Conservation (phyloP, 2,888 invertebrate species). For the Nephrocerus scutellatus region DNA sequence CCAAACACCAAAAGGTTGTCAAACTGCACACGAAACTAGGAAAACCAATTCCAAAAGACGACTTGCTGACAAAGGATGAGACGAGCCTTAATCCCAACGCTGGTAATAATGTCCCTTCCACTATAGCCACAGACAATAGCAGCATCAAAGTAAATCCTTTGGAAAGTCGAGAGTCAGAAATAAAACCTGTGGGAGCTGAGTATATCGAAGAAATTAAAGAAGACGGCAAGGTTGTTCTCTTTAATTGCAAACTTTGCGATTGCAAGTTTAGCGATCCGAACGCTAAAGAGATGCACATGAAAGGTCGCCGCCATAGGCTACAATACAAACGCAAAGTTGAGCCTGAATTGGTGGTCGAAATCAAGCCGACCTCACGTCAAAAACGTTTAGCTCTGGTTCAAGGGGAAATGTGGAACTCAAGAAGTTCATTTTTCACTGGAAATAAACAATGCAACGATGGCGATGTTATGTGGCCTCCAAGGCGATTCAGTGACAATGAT, state of each 20-base stretch:
- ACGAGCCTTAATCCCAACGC: too few relatives aligned
- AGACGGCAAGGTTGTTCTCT: conserved; percentile 78
- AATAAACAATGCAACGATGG: conserved; percentile 67
- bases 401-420: conserved; percentile 60
- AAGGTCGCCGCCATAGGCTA: conserved; percentile 86
- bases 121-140: conserved; percentile 1
- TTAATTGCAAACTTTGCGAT: conserved; percentile 94
- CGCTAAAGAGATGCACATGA: conserved; percentile 98
- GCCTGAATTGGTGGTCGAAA: conserved; percentile 85
- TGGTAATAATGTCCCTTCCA: conserved; percentile 5
- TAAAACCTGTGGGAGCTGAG: conserved; percentile 85
- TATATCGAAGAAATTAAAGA: conserved; percentile 92
- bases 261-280: conserved; percentile 97
- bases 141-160: conserved; percentile 32
- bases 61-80: conserved; percentile 56
- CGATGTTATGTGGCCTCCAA: conserved; percentile 84
- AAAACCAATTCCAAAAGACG: conserved; percentile 88
- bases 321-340: conserved; percentile 86
- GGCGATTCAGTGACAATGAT: conserved; percentile 83
- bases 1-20: conserved; percentile 93
- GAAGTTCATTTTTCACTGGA: conserved; percentile 52
- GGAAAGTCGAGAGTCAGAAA: conserved; percentile 54
- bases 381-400: conserved; percentile 65
- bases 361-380: conserved; percentile 80
- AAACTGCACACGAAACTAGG: conserved; percentile 91